These are phyloP conservation scores for Balearica regulorum DNA, from an alignment of 2,797 vertebrate genomes.

Conservation along the genomic window DNA sequence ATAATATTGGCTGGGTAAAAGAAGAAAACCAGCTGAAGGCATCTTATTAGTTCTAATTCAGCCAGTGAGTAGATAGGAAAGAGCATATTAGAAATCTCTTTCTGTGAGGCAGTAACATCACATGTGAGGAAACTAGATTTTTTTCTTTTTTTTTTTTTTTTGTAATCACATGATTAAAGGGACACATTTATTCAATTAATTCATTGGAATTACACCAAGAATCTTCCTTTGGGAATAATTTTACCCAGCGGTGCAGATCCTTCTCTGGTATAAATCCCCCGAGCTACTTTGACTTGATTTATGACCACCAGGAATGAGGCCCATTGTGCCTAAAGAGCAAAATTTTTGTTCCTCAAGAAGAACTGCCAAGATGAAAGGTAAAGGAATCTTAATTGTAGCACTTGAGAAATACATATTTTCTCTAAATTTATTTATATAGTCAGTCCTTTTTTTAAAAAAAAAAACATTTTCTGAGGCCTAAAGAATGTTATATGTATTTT, in stretches of 20 bases:
- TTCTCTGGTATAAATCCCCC: not conserved
- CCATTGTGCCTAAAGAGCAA: not conserved
- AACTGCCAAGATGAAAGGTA: not conserved
- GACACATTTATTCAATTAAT: not conserved
- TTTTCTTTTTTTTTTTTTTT: too few relatives aligned
- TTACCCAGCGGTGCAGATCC: not conserved
- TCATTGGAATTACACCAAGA: not conserved
- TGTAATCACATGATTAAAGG: not conserved
- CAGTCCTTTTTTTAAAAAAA: not conserved
- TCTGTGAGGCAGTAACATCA: not conserved
- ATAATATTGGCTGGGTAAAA: not conserved
- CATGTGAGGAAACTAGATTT: not conserved
- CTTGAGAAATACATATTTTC: not conserved
- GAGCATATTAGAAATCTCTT: not conserved
- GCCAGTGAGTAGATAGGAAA: not conserved
- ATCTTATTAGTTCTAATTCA: not conserved
- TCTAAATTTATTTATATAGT: not conserved
- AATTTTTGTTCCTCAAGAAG: not conserved
- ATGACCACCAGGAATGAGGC: not conserved
- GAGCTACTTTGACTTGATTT: constrained; percentile 9
- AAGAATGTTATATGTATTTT: not conserved
- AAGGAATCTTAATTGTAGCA: not conserved
- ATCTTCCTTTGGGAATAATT: constrained; percentile 14
- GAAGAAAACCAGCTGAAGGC: not conserved
- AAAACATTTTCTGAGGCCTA: not conserved